These are phyloP conservation scores for Sceloporus tristichus DNA, from an alignment of 2,113 vertebrate species.

Conservation along the genomic window DNA sequence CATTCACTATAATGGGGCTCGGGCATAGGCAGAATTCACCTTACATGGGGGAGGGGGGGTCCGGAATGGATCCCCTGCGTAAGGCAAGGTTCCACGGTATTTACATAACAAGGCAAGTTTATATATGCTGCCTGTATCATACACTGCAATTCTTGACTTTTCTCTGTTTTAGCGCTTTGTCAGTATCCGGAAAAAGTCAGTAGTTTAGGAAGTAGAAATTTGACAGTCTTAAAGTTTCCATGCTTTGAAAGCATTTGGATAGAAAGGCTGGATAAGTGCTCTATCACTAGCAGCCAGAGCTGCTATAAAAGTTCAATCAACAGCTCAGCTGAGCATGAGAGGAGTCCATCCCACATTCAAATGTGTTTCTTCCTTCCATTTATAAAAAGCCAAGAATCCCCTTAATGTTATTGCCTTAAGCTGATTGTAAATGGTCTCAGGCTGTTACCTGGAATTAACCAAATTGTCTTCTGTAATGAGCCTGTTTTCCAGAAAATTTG, in stretches of 20 bases:
- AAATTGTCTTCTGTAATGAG: background rate
- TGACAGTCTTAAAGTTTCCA: background rate
- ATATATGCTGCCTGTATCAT: background rate
- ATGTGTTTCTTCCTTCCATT: background rate
- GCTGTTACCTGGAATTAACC: background rate
- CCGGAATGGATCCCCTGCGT: too few species aligned
- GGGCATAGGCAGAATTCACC: too few species aligned
- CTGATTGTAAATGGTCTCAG: background rate
- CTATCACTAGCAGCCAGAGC: constrained; percentile 1
- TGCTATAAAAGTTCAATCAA: background rate
- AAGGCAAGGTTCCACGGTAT: too few species aligned
- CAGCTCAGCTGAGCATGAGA: background rate
- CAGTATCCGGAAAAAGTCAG: background rate
- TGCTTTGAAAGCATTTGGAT: background rate
- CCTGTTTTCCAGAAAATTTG: background rate
- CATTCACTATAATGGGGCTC: too few species aligned
- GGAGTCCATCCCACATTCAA: background rate
- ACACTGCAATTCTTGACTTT: background rate
- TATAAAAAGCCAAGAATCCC: background rate
- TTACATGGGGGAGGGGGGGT: too few species aligned
- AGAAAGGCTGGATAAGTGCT: background rate
- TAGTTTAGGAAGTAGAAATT: background rate
- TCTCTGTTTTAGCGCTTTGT: background rate
- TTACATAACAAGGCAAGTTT: background rate
- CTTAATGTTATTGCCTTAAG: constrained; percentile 6